Conservation (phyloP, 2,888 invertebrate genomes). For the Harpalus rubripes region DNA sequence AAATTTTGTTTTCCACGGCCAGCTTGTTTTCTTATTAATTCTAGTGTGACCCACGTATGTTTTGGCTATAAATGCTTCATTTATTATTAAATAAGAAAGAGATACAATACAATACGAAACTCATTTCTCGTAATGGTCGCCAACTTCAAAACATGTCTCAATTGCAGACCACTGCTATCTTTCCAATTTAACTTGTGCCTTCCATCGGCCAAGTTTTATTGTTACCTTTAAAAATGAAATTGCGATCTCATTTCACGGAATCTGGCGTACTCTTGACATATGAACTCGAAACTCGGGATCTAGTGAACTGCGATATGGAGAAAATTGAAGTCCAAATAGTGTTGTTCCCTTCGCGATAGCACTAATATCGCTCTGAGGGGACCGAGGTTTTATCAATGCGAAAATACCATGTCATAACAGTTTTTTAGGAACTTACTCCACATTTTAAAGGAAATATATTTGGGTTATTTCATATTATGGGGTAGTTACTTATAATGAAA, state of each 20-base stretch:
- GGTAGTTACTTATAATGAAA: not conserved
- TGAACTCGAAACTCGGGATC: constrained; percentile 43
- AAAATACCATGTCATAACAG: not conserved
- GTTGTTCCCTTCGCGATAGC: constrained; percentile 5
- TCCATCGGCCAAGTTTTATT: constrained; percentile 24
- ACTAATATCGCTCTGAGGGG: constrained; percentile 16
- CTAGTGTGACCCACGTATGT: too few relatives aligned
- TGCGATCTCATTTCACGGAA: constrained; percentile 45
- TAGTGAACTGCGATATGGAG: constrained; percentile 24
- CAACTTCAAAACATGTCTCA: constrained; percentile 13
- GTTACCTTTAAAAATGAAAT: constrained; percentile 63
- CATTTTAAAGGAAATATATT: not conserved
- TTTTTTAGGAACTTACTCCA: not conserved
- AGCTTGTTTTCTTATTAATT: too few relatives aligned
- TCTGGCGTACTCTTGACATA: constrained; percentile 59
- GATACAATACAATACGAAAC: too few relatives aligned
- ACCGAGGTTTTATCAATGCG: not conserved
- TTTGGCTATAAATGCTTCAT: too few relatives aligned
- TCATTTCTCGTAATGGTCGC: not conserved
- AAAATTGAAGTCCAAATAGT: constrained; percentile 56
- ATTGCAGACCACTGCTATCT: constrained; percentile 44
- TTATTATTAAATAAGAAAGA: too few relatives aligned
- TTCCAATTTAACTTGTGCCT: constrained; percentile 49
- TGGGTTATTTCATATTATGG: not conserved
- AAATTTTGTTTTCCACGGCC: too few relatives aligned